Base-by-base conservation (phyloP, 2,113 vertebrate species). In the Candoia aspera region DNA sequence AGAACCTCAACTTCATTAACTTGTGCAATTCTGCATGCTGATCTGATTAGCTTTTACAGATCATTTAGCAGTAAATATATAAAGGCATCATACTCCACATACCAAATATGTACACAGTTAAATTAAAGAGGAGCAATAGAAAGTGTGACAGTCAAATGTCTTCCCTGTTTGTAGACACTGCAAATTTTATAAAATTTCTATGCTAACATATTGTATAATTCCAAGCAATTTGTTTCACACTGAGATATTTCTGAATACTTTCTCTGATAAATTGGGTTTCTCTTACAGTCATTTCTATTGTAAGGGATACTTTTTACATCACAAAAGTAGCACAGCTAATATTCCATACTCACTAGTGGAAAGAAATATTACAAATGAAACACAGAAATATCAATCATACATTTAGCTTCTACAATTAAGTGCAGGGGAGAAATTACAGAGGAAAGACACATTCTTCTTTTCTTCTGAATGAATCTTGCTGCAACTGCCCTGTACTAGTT, bases 31-130 rank as follows among this genome's bases (percentile, higher is more conserved):
- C 73, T 92, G 91, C 58, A 54, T 92, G 58, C 54, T 89, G 73
- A 92, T 85, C 87, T 89, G 91, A 92, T 92, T 92, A 92, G 73
- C 13, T 92, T 46, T 89, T 84, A 92, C 79, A 89, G 87, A 64
- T 89, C 57, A 92, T 92, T 92, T 89, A 89, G 73, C 87, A 89
- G 91, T 83, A 89, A 89, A 89, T 84, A 87, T 37, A 84, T 84
- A 92, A 89, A 59, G 84, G 42, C 55, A 84, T 58, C 68, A 84
- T 26, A 92, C 62, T 60, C 42, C 87, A 92, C 91, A 92, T 88
- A 33, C 55, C 91, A 88, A 88, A 92, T 87, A 92, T 92, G 91
- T 88, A 60, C 68, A 88, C 68, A 84, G 57, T 92, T 60, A 87
- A 87, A 91, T 91, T 91, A 53, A 92, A 62, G 29, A 58, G 85